phyloP scores from a whole-genome alignment of 1,140 invertebrate genomes.

The Scaptomyza hsui region DNA sequence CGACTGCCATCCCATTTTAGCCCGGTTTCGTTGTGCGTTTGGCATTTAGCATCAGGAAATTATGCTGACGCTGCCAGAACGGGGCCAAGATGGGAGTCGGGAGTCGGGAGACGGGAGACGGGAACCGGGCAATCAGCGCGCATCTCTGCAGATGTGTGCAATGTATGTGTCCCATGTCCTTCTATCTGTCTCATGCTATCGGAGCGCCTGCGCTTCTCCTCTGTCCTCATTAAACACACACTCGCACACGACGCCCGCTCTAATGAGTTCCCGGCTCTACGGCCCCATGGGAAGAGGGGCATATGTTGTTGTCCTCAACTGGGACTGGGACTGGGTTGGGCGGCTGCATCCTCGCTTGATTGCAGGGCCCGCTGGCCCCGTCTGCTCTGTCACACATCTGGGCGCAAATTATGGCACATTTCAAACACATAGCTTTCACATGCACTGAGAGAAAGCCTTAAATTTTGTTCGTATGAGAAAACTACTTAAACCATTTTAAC shows the following conservation, averaged over 20 bases:
- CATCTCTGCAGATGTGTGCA: constrained; percentile 67
- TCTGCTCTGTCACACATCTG: constrained; percentile 77
- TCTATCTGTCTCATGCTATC: constrained; percentile 57
- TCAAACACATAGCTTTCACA: constrained; percentile 57
- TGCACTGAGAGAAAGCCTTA: constrained; percentile 51
- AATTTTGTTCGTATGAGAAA: no score
- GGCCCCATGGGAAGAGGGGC: constrained; percentile 57
- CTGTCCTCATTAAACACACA: constrained; percentile 68
- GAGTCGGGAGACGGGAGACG: constrained; percentile 37
- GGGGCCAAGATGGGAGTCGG: constrained; percentile 47
- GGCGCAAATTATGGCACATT: constrained; percentile 80
- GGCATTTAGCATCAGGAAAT: constrained; percentile 83
- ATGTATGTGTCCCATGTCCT: constrained; percentile 49
- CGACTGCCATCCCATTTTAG: constrained; percentile 31
- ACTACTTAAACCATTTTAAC: no score
- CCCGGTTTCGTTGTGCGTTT: constrained; percentile 63
- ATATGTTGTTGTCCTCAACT: constrained; percentile 68
- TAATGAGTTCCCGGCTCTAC: constrained; percentile 64
- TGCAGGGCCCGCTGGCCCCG: constrained; percentile 44
- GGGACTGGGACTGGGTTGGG: constrained; percentile 5
- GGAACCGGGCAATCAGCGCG: constrained; percentile 71
- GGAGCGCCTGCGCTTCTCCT: constrained; percentile 56
- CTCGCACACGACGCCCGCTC: constrained; percentile 51
- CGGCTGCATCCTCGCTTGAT: constrained; percentile 44
- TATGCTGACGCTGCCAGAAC: constrained; percentile 82